Conservation (phyloP, 2,113 vertebrate species). For the Entelurus aequoreus region DNA sequence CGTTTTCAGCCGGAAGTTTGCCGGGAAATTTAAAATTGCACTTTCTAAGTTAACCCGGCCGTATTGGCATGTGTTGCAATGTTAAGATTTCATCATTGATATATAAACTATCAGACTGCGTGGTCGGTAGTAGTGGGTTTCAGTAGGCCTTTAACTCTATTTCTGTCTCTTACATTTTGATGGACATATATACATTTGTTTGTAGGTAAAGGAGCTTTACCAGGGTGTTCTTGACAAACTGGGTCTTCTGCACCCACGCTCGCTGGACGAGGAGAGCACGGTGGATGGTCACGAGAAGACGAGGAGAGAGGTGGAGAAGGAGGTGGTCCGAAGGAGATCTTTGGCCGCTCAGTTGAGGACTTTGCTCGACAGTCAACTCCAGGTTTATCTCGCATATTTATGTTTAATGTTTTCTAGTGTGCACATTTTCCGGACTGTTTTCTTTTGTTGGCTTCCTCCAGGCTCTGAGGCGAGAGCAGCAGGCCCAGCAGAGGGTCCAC, state of each 20-base stretch:
- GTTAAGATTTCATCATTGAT: no score
- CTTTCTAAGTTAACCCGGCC: no score
- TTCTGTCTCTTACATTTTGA: not conserved
- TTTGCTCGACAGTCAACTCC: conserved; percentile 69
- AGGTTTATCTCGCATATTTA: conserved; percentile 23
- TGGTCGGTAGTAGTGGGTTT: no score
- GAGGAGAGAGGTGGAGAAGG: conserved; percentile 71
- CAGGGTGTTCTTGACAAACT: conserved; percentile 69
- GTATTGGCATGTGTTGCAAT: no score
- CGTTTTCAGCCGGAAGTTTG: no score
- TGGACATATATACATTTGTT: not conserved
- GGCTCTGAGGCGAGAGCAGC: conserved; percentile 54
- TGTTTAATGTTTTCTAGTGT: not conserved
- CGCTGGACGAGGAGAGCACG: conserved; percentile 30
- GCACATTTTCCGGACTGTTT: not conserved
- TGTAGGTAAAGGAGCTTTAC: conserved; percentile 81
- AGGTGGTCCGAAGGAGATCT: conserved; percentile 63
- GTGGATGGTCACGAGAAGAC: conserved; percentile 44
- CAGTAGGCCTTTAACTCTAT: no score
- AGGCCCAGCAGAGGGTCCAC: conserved; percentile 47
- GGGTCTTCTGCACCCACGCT: conserved; percentile 50
- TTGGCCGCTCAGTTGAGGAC: conserved; percentile 69
- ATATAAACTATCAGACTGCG: no score
- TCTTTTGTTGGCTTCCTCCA: conserved; percentile 15
- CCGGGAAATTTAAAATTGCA: no score